Conservation (phyloP, 92 coral and sea anemone genomes). For the Porites cylindrica region DNA sequence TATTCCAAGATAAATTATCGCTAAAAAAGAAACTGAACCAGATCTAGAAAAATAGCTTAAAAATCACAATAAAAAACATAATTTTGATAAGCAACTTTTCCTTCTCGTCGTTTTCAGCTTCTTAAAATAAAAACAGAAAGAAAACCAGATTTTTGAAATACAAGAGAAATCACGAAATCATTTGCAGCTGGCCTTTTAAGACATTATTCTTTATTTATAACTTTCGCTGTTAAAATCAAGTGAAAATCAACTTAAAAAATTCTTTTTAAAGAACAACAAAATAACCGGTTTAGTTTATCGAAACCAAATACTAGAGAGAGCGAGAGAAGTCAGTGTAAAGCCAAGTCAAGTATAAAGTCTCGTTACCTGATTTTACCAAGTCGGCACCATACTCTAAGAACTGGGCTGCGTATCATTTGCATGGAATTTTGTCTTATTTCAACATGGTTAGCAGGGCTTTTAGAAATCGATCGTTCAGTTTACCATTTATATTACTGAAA, state of each 20-base stretch:
- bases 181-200: slow-evolving; percentile 11
- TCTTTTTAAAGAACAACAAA: neutral
- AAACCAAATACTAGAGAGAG: too few species aligned
- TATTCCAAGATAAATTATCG: too few species aligned
- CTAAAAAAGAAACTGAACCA: too few species aligned
- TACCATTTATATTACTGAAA: neutral
- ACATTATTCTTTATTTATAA: neutral
- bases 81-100: neutral
- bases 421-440: neutral
- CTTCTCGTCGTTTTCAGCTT: neutral
- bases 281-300: neutral
- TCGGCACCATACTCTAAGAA: neutral
- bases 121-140: neutral
- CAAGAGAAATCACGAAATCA: neutral
- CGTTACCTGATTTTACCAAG: neutral
- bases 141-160: neutral
- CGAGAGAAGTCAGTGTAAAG: too few species aligned
- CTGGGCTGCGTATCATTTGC: neutral
- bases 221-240: neutral
- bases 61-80: neutral
- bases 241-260: neutral
- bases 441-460: neutral
- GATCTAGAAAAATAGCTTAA: neutral
- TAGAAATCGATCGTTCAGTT: neutral
- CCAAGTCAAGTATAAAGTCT: neutral